phyloP scores from a whole-genome alignment of 2,797 vertebrate species.

The Adrianichthys oophorus region DNA sequence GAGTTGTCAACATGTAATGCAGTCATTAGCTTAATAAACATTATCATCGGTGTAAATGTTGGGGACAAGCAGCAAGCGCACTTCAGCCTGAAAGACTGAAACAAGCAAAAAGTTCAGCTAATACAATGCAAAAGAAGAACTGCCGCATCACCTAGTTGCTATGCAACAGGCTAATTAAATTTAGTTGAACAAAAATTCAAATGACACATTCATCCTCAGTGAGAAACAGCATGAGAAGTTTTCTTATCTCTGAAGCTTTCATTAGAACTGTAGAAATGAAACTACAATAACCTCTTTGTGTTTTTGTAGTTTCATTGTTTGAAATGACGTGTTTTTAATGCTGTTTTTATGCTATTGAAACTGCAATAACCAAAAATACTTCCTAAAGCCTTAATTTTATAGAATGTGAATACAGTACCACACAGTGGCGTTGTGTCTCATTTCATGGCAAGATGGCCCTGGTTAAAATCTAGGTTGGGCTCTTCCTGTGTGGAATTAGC shows the following conservation, averaged over 20 bases:
- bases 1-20: slow-evolving; percentile 32
- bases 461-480: too few species aligned
- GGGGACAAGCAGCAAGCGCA: slow-evolving; percentile 20
- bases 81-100: slow-evolving; percentile 17
- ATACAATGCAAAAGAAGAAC: slow-evolving; percentile 17
- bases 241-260: slow-evolving; percentile 3
- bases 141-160: slow-evolving; percentile 44
- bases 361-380: too few species aligned
- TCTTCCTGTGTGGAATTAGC: too few species aligned
- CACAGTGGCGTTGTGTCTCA: too few species aligned
- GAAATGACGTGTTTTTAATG: too few species aligned
- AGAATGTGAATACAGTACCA: too few species aligned
- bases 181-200: neutral
- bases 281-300: too few species aligned
- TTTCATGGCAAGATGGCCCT: too few species aligned
- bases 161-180: slow-evolving; percentile 48
- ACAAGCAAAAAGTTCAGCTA: slow-evolving; percentile 25
- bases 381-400: too few species aligned
- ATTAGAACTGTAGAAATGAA: neutral
- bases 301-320: too few species aligned
- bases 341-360: too few species aligned
- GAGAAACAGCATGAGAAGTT: neutral
- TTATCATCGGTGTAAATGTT: slow-evolving; percentile 39
- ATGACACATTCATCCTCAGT: neutral
- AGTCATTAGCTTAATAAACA: slow-evolving; percentile 46